Base-by-base conservation (phyloP, 2,888 invertebrate genomes). In the Prenolepis imparis region DNA sequence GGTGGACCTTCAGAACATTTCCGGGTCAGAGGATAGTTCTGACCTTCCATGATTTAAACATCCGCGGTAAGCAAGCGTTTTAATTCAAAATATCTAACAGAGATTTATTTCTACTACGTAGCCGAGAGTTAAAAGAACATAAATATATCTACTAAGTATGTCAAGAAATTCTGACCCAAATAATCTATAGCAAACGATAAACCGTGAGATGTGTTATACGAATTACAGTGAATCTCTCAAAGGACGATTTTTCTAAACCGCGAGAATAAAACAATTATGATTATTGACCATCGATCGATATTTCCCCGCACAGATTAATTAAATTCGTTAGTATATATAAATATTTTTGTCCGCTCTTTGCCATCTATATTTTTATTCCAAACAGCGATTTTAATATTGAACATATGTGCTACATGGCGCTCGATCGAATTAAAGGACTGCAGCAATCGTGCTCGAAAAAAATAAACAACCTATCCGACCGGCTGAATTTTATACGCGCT, bases 11-110 rank as follows among this genome's bases (percentile, higher is more conserved):
- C 80, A 95, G 95, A 64, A 96, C 96, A 1, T 95, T 96, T 66
- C 95, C 95, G 0, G 96, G 96, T 83, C 97, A 97, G 92, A 95
- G 95, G 90, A 96, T 97, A 78, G 95, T 96, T 87, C 93, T 97
- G 72, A 96, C 96, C 0, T 94, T 97, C 48, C 95, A 97, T 89
- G 97, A 97, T 94, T 95, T 97, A 86, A 96, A 97, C 84, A 95
- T 97, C 90, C 96, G 97, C 93, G 96, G 97, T 97, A 94, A 96
- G 96, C 95, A 28, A 12, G 4, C 21, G 3, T 52, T 61, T 41
- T 32, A 57, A 28, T 28, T 28, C 28, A 3, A 28, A 28, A 28
- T 28, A 3, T 28, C 28, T 3, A 28, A 3, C 28, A 28, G 28
- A 28, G 28, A 28, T 2, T 2, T 28, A 28, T 28, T 2, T 28